Evolutionary conservation across 2,113 vertebrate genomes (phyloP).

Genomic region (Malurus cyaneus): DNA sequence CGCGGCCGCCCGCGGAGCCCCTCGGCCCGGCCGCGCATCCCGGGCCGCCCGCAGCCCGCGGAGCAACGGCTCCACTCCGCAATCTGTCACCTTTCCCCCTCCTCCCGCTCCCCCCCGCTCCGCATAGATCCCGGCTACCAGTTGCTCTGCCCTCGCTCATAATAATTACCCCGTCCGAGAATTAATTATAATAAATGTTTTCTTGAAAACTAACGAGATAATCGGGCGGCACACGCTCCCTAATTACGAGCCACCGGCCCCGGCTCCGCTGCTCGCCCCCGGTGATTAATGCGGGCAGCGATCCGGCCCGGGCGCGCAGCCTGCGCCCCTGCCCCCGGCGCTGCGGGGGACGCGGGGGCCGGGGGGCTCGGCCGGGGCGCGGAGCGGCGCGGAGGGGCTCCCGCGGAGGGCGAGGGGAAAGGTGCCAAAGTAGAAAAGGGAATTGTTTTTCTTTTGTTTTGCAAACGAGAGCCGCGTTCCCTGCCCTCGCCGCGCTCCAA

Average conservation of each 20-base stretch:
- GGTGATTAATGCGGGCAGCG: no score
- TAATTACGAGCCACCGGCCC: constrained; percentile 85
- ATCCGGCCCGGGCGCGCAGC: no score
- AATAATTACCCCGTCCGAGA: constrained; percentile 88
- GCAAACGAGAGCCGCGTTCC: neutral
- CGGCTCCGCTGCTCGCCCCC: constrained; percentile 1
- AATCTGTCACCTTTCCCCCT: constrained; percentile 86
- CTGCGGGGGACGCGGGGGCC: neutral
- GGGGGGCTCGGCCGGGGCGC: neutral
- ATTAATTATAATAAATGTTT: constrained; percentile 96
- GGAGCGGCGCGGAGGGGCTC: neutral
- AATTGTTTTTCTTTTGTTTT: neutral
- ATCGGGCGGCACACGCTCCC: constrained; percentile 90
- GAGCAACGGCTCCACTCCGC: constrained; percentile 85
- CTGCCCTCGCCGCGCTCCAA: neutral
- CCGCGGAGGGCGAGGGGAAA: neutral
- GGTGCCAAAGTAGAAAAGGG: neutral
- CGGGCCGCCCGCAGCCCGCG: constrained; percentile 52
- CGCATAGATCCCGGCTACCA: constrained; percentile 78
- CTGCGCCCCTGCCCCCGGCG: no score
- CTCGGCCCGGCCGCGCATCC: constrained; percentile 39
- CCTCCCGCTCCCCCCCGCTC: neutral
- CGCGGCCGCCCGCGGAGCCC: constrained; percentile 67
- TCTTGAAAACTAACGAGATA: constrained; percentile 93
- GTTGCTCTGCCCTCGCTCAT: constrained; percentile 87